Conservation (phyloP, 2,113 vertebrate genomes). For the Falcunculus frontatus region DNA sequence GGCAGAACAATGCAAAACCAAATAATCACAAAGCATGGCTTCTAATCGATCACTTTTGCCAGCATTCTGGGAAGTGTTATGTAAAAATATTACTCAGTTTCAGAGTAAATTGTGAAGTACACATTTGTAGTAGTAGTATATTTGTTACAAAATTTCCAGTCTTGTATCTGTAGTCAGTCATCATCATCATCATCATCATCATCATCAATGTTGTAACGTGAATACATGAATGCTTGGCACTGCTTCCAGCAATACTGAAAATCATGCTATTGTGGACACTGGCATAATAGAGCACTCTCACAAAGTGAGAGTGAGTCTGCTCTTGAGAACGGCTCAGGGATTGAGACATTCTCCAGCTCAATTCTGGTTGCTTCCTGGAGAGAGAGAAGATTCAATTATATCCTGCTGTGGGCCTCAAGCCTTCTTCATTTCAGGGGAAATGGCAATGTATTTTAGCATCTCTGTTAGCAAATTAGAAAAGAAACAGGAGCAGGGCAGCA, state of each 20-base stretch:
- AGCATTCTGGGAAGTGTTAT: not conserved
- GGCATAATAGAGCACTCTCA: not conserved
- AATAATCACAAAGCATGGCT: not conserved
- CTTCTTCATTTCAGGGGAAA: not conserved
- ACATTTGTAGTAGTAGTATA: not conserved
- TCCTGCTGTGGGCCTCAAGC: not conserved
- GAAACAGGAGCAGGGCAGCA: not conserved
- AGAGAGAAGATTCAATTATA: not conserved
- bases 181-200: not conserved
- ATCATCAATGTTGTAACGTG: not conserved
- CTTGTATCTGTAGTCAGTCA: not conserved
- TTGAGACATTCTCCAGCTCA: not conserved
- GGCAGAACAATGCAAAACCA: not conserved
- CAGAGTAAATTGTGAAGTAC: not conserved
- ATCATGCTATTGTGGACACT: not conserved
- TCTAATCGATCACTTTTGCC: not conserved
- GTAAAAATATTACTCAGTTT: not conserved
- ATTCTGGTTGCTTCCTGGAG: not conserved
- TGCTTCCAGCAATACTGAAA: not conserved
- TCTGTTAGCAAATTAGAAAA: not conserved
- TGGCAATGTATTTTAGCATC: not conserved
- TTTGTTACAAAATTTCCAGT: not conserved
- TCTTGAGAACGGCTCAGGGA: not conserved
- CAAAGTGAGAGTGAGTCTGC: not conserved
- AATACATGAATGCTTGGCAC: not conserved